Conservation (phyloP, 2,797 vertebrate genomes). For the Molothrus aeneus region DNA sequence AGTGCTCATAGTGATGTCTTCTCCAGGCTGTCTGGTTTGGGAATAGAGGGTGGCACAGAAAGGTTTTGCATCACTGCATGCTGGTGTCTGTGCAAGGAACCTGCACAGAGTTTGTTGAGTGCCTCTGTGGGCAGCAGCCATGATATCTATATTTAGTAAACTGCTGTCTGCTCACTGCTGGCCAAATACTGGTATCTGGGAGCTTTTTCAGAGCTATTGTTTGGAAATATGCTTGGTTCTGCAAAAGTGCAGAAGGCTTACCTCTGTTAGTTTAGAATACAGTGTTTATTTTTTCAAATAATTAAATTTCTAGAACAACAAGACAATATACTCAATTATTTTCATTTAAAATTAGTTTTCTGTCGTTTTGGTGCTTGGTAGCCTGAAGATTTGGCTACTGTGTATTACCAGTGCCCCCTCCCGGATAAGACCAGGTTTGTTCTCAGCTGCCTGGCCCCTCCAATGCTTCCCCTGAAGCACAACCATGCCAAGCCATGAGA, state of each 20-base stretch:
- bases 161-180: background rate
- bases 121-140: background rate
- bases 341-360: background rate
- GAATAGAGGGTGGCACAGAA: background rate
- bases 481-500: background rate
- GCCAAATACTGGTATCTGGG: background rate
- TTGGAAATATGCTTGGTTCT: background rate
- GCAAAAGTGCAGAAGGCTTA: background rate
- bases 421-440: background rate
- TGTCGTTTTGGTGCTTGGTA: background rate
- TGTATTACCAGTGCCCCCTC: constrained; percentile 48
- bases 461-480: background rate
- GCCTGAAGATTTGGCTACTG: background rate
- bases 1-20: background rate
- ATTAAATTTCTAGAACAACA: background rate
- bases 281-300: background rate
- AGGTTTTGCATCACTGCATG: background rate
- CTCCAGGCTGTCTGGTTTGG: background rate
- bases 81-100: background rate
- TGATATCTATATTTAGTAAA: background rate
- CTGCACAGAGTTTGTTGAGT: background rate
- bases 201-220: background rate
- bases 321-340: background rate
- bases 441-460: background rate
- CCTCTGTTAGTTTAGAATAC: background rate